Percentiles rank a stretch among this genome's conserved stretches.
These are phyloP conservation scores for Sebastes matsubarae DNA, from an alignment of 2,797 vertebrate species.

Conservation along the genomic window DNA sequence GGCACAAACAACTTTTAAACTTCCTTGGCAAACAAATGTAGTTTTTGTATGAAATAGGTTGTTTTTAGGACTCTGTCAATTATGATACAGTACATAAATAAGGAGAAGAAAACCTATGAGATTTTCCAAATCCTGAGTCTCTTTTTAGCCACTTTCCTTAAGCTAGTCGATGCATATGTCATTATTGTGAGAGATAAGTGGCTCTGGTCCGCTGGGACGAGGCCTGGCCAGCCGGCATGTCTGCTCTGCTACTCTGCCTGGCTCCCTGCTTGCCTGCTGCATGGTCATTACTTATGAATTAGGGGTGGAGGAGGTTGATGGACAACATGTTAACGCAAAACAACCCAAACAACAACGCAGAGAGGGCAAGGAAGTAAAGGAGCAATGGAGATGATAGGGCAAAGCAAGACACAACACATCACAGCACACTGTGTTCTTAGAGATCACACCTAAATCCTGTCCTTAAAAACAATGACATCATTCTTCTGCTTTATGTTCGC, in stretches of 20 bases:
- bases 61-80: neutral
- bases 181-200: constrained; percentile 66
- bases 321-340: constrained; percentile 36
- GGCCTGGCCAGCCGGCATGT: constrained; percentile 63
- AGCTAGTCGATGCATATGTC: constrained; percentile 63
- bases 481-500: neutral
- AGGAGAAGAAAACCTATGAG: neutral
- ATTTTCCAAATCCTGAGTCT: constrained; percentile 9
- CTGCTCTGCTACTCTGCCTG: constrained; percentile 55
- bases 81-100: neutral
- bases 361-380: neutral
- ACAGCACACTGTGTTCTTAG: neutral
- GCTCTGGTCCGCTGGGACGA: constrained; percentile 60
- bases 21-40: neutral
- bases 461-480: constrained; percentile 7
- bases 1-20: neutral
- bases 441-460: neutral
- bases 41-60: neutral
- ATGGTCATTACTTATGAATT: constrained; percentile 76
- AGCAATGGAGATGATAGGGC: neutral
- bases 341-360: constrained; percentile 16
- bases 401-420: neutral
- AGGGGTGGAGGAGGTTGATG: constrained; percentile 61
- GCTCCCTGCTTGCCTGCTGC: constrained; percentile 58
- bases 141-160: constrained; percentile 42